Evolutionary conservation across 2,888 invertebrate genomes (phyloP), one percentile per base, ranked within the genome.

Genomic region (Electrophaes corylata): DNA sequence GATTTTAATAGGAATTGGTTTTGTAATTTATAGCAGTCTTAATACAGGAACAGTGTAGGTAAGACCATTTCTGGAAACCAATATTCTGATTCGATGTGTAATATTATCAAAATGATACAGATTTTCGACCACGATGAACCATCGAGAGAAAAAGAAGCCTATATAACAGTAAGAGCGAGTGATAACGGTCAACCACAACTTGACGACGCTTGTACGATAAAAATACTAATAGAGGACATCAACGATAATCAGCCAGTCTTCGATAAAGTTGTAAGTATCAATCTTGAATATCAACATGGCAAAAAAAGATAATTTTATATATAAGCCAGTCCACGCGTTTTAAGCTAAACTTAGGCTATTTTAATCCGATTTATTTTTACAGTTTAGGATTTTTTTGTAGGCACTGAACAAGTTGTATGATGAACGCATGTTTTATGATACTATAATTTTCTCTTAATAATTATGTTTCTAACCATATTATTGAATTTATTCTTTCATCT

Each of bases 151-250:
- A 97, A 95, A 86, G 97, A 95, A 88, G 94, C 93, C 60, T 97
- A 97, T 76, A 93, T 97, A 47, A 98, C 97, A 29, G 96, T 98
- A 5, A 94, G 97, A 80, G 99, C 98, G 0, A 96, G 96, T 57
- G 99, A 99, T 88, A 96, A 98, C 82, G 99, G 98, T 0, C 94
- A 95, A 67, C 98, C 98, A 0, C 95, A 96, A 45, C 91, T 99
- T 50, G 97, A 97, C 71, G 98, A 98, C 74, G 96, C 97, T 53
- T 99, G 99, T 86, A 98, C 98, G 4, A 96, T 99, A 81, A 96
- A 96, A 91, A 96, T 98, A 53, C 94, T 95, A 64, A 96, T 98
- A 65, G 95, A 94, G 76, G 99, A 99, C 86, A 95, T 97, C 78
- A 99, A 99, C 88, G 99, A 99, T 84, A 98, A 98, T 79, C 91